Evolutionary conservation across 2,888 invertebrate genomes (phyloP).

Genomic region (Timema podura): DNA sequence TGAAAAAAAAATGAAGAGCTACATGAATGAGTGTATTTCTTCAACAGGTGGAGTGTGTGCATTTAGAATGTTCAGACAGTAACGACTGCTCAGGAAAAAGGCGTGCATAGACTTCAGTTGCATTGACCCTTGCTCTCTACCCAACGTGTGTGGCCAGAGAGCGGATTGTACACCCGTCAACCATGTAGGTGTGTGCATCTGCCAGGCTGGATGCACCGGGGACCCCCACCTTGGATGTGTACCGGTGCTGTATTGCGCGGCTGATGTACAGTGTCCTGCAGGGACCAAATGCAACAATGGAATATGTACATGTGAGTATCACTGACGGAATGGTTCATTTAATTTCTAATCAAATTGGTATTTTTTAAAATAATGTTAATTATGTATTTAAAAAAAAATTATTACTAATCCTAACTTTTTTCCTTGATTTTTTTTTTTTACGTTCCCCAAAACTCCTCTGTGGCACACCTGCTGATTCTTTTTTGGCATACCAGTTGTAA

Average conservation of each 20-base stretch:
- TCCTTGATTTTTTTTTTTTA: no score
- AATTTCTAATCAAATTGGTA: neutral
- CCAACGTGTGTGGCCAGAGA: constrained; percentile 78
- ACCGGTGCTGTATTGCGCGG: constrained; percentile 74
- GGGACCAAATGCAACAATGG: constrained; percentile 81
- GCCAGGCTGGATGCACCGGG: constrained; percentile 77
- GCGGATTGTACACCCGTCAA: constrained; percentile 71
- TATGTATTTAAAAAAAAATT: no score
- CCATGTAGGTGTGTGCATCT: constrained; percentile 79
- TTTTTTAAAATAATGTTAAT: neutral
- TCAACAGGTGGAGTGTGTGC: constrained; percentile 56
- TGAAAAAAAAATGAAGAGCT: no score
- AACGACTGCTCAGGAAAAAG: constrained; percentile 69
- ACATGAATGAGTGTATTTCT: no score
- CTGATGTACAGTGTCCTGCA: constrained; percentile 75
- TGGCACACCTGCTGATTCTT: no score
- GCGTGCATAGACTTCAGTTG: constrained; percentile 78
- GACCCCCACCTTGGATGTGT: constrained; percentile 83
- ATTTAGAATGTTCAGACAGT: constrained; percentile 73
- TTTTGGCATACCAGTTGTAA: no score
- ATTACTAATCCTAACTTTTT: no score
- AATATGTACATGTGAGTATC: constrained; percentile 64
- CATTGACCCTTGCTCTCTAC: constrained; percentile 72
- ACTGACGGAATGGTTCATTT: neutral
- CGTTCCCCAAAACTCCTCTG: no score